Evolutionary conservation across 2,797 vertebrate species (phyloP).

Genomic region (Vireo griseus): DNA sequence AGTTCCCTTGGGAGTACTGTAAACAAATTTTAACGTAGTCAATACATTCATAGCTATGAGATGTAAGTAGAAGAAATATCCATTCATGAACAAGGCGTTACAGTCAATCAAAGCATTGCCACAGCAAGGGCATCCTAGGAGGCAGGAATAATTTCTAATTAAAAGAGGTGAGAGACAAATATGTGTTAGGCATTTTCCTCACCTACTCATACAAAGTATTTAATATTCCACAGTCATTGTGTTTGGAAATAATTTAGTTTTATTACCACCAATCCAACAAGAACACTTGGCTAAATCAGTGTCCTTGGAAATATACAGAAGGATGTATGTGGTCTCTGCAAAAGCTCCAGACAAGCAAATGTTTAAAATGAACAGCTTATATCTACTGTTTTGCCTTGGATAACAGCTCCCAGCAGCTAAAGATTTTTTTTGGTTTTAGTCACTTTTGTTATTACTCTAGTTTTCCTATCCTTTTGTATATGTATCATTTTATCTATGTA

Average conservation of each 20-base stretch:
- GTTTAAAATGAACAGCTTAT: neutral
- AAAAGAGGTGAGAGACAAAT: neutral
- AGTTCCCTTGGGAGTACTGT: neutral
- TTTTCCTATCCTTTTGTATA: neutral
- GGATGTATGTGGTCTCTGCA: neutral
- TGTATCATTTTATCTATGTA: neutral
- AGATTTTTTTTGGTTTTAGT: neutral
- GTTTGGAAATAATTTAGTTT: neutral
- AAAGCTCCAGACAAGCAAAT: neutral
- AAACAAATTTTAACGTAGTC: neutral
- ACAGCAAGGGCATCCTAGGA: neutral
- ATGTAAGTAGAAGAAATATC: neutral
- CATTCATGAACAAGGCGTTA: neutral
- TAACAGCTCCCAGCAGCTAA: neutral
- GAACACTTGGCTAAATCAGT: neutral
- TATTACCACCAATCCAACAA: neutral
- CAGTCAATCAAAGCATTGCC: neutral
- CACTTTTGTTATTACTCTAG: neutral
- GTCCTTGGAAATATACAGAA: neutral
- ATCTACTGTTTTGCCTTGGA: neutral
- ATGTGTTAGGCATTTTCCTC: neutral
- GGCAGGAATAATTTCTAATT: neutral
- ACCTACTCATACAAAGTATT: neutral
- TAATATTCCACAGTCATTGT: neutral
- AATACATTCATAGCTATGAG: neutral